These are phyloP conservation scores for Tolmerus cingulatus DNA, from an alignment of 2,888 invertebrate genomes.

Conservation along the genomic window DNA sequence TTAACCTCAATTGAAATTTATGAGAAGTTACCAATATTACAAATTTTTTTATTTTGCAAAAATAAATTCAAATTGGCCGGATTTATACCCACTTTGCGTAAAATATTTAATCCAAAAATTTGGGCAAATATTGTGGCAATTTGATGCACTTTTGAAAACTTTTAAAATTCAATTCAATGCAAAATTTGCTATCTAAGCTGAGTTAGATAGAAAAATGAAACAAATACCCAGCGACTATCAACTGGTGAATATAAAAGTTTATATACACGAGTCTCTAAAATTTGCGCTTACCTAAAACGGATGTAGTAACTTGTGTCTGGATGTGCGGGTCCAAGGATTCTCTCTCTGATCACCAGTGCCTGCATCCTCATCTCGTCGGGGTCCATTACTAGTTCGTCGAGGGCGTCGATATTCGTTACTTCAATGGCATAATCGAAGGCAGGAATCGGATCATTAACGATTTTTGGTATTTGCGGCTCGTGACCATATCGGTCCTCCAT, in stretches of 20 bases:
- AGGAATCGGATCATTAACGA: conserved; percentile 75
- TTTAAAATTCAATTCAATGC: no score
- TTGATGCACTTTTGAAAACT: no score
- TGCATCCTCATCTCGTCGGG: conserved; percentile 98
- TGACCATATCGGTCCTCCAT: conserved; percentile 81
- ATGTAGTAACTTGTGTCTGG: conserved; percentile 97
- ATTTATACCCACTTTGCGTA: no score
- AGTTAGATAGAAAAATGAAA: no score
- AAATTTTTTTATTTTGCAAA: no score
- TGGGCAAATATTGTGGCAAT: no score
- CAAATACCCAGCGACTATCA: no score
- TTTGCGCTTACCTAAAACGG: conserved; percentile 70
- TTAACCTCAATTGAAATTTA: no score
- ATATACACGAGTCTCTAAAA: not conserved
- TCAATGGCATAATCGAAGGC: conserved; percentile 91
- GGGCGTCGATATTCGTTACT: conserved; percentile 77
- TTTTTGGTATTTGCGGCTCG: conserved; percentile 77
- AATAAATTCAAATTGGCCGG: no score
- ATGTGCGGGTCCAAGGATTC: conserved; percentile 91
- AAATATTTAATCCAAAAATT: no score
- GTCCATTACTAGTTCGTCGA: conserved; percentile 88
- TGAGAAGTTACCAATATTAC: no score
- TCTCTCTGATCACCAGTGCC: conserved; percentile 87
- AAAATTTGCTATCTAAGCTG: no score
- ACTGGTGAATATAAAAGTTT: not conserved